These are phyloP conservation scores for Pagrus major DNA, from an alignment of 2,113 vertebrate species.

Conservation along the genomic window DNA sequence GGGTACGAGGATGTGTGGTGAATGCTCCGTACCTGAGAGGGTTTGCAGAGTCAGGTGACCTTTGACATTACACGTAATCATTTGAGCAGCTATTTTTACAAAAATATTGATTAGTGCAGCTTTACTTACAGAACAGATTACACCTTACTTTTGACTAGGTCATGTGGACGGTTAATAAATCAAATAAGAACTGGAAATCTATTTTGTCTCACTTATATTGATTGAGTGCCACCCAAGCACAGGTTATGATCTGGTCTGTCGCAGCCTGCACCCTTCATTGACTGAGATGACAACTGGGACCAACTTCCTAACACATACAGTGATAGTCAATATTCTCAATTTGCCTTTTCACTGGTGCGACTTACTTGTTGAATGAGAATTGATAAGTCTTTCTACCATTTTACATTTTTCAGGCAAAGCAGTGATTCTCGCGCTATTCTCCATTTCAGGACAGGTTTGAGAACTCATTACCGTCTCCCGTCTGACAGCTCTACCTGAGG, in stretches of 20 bases:
- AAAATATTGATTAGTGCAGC: not conserved
- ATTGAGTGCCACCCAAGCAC: not conserved
- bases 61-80: no score
- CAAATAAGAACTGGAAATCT: not conserved
- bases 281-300: constrained; percentile 11
- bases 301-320: constrained; percentile 6
- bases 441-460: constrained; percentile 48
- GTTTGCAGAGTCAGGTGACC: no score
- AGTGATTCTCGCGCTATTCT: constrained; percentile 11
- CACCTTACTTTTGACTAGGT: not conserved
- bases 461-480: constrained; percentile 39
- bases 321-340: constrained; percentile 8
- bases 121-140: not conserved
- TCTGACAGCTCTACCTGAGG: constrained; percentile 57
- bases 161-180: not conserved
- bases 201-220: not conserved
- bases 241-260: constrained; percentile 6
- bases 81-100: not conserved
- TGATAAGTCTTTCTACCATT: constrained; percentile 2
- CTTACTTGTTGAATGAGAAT: constrained; percentile 33
- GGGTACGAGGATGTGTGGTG: no score
- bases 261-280: not conserved
- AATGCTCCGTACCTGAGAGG: no score
- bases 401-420: not conserved
- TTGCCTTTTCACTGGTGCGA: not conserved